Evolutionary conservation across 2,113 vertebrate species (phyloP), one percentile per base, ranked within the genome.

Genomic region (Charadrius vociferus): DNA sequence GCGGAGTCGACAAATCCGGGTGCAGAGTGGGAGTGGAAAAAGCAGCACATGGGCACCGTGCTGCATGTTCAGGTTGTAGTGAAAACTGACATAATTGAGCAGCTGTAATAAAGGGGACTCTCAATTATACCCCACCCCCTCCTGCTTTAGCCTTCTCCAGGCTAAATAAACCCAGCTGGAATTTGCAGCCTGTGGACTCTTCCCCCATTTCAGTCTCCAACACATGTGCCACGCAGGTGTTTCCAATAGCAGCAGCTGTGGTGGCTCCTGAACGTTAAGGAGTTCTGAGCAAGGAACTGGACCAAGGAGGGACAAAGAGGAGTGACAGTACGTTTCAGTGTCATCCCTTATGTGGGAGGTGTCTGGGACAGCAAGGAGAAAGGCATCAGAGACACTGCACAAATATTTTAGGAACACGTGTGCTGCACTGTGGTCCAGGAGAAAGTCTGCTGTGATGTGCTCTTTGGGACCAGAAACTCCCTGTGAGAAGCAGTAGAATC

Each of bases 281-380:
- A 65, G 78, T 18, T 71, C 34, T 52, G 36, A 75, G 52, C 47
- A 58, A 41, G 41, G 36, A 90, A 36, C 17, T 3, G 12, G 47
- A 77, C 6, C 23, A 26, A 34, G 55, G 39, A 49, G 14, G 52
- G 37, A 6, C 21, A 10, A 24, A 56, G 20, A 53, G 7, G 20
- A 59, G 21, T 3, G n/a, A 10, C 12, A 50, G 14, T 3, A 3
- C 0, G 17, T 62, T 29, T 56, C n/a, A 16, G 55, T 22, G 39
- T 45, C 32, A 29, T 7, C 24, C 12, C 47, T 36, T 20, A 36
- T 1, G 23, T 0, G 1, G 11, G 9, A 24, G 17, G 29, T 1
- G 18, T 7, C n/a, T 49, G 56, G 53, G 5, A 27, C 1, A 32
- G 63, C 12, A 36, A 53, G 78, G 63, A 77, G 43, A 47, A 71